Evolutionary conservation across 2,797 vertebrate genomes (phyloP), one percentile per base, ranked within the genome.

Genomic region (Microctenopoma stevenorrisi): DNA sequence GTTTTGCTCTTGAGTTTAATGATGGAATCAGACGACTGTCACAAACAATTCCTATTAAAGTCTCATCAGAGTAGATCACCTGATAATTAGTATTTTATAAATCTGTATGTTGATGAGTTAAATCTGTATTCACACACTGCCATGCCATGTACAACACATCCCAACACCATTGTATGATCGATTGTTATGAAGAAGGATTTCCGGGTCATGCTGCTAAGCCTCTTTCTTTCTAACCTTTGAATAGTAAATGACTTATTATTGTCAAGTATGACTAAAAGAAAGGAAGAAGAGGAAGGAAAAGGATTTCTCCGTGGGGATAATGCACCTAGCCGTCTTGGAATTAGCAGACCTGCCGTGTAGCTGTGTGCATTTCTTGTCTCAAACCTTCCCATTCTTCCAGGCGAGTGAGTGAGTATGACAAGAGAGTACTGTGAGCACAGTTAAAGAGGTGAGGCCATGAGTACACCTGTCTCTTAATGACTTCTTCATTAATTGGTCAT

Each of bases 231-330:
- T 38, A 38, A 38, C 3, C 12, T 38, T 38, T 3, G 37, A 4
- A 4, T 38, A 38, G 12, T 12, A 42, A 42, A 42, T 15, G 3
- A 14, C 4, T 13, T 5, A 5, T 42, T 42, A 42, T 15, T 15
- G 18, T 57, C 28, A 28, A 51, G 22, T 72, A 52, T 28, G 40
- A 49, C 53, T 13, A 5, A 11, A 16, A 18, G 9, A 58, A 44
- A 18, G 49, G 18, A 53, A 74, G 68, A 78, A 46, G 25, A 64
- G 49, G 28, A 18, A 40, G 16, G 53, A 64, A 66, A 52, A 7
- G 1, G 6, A 37, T 47, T 64, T 40, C 47, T 47, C 42, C 11
- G 38, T 48, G 14, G 46, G 33, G 50, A 12, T 61, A 50, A 67
- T 52, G 42, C 53, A 7, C 48, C 35, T 28, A 30, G 12, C 46